These are phyloP conservation scores for Leptinotarsa defecta DNA, from an alignment of 1,140 invertebrate genomes.

Conservation along the genomic window DNA sequence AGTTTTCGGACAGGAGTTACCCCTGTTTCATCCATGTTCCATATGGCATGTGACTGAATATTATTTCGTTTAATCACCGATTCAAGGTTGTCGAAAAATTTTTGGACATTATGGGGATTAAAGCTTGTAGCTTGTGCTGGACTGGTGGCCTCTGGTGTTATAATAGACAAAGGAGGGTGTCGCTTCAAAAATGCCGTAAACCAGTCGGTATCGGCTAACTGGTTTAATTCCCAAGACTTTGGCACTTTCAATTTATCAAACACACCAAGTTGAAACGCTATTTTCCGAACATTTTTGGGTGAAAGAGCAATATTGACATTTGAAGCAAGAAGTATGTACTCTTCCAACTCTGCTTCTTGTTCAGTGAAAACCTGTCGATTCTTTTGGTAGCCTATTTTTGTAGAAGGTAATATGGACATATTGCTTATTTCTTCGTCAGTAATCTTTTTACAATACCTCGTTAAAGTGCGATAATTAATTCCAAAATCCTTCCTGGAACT, in stretches of 20 bases:
- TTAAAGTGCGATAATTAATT: slow-evolving; percentile 10
- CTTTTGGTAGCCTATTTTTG: slow-evolving; percentile 12
- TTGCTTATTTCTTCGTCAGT: slow-evolving; percentile 9
- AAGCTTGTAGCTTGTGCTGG: slow-evolving; percentile 26
- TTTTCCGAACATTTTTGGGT: background rate
- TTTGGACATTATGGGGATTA: slow-evolving; percentile 21
- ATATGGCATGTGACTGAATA: slow-evolving; percentile 14
- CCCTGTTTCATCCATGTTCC: slow-evolving; percentile 16
- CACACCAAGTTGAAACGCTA: slow-evolving; percentile 11
- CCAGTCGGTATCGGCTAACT: slow-evolving; percentile 26
- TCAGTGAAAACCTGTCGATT: slow-evolving; percentile 15
- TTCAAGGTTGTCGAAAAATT: slow-evolving; percentile 24
- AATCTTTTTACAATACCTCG: slow-evolving; percentile 10
- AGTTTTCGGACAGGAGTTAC: background rate
- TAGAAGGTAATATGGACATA: background rate
- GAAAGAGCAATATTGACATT: background rate
- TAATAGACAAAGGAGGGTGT: slow-evolving; percentile 28
- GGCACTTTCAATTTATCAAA: slow-evolving; percentile 13
- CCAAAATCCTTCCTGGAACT: background rate
- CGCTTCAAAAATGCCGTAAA: slow-evolving; percentile 32
- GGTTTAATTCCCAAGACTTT: slow-evolving; percentile 18
- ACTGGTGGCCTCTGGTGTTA: slow-evolving; percentile 26
- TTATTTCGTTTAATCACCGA: slow-evolving; percentile 10
- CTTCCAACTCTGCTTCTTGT: background rate
- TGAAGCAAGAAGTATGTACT: slow-evolving; percentile 11